phyloP scores from a whole-genome alignment of 2,113 vertebrate genomes.

The Neogale vison region DNA sequence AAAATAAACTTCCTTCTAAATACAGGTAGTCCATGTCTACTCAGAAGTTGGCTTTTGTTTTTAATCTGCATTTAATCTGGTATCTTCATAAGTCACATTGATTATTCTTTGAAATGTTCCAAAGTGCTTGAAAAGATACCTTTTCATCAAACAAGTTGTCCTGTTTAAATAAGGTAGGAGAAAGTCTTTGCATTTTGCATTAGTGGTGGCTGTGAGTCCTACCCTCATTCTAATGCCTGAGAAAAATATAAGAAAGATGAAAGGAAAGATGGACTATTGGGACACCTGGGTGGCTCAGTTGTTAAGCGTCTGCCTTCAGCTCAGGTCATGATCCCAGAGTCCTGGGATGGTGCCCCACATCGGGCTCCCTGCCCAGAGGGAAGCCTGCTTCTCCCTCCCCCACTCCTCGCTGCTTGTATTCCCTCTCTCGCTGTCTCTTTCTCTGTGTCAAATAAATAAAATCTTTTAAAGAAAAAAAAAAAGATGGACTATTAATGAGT shows the following conservation, averaged over 20 bases:
- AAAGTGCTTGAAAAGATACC: constrained; percentile 29
- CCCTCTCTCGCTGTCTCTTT: too few species aligned
- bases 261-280: background rate
- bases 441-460: too few species aligned
- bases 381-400: too few species aligned
- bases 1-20: constrained; percentile 41
- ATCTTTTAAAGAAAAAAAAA: too few species aligned
- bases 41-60: constrained; percentile 34
- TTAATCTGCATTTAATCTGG: constrained; percentile 13
- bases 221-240: background rate
- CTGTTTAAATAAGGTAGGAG: background rate
- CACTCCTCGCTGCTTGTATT: too few species aligned
- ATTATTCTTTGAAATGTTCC: constrained; percentile 43
- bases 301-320: too few species aligned
- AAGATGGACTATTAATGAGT: background rate
- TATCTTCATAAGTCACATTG: constrained; percentile 20
- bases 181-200: background rate
- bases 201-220: background rate
- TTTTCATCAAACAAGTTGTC: background rate
- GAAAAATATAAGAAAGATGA: background rate
- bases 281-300: too few species aligned
- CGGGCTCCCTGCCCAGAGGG: too few species aligned
- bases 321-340: too few species aligned
- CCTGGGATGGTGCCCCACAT: too few species aligned
- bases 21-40: background rate